phyloP scores from a whole-genome alignment of 2,888 invertebrate genomes.

The Apotomis capreana region DNA sequence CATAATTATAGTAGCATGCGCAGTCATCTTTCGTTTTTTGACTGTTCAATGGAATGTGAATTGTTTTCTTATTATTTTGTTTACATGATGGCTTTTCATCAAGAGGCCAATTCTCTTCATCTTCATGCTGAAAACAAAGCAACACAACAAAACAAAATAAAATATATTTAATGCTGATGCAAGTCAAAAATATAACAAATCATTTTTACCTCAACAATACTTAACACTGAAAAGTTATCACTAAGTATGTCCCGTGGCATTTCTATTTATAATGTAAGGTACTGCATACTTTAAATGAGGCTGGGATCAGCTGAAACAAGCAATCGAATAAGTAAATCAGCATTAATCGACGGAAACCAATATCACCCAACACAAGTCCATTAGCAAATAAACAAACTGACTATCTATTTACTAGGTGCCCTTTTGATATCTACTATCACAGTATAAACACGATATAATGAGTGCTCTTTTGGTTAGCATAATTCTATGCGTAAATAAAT shows the following conservation, averaged over 20 bases:
- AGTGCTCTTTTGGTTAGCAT: background rate
- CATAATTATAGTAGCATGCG: conserved; percentile 83
- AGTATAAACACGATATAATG: conserved; percentile 1
- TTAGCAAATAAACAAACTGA: conserved; percentile 27
- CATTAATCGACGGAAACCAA: background rate
- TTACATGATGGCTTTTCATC: conserved; percentile 69
- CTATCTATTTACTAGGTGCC: background rate
- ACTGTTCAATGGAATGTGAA: conserved; percentile 59
- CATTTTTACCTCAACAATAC: conserved; percentile 81
- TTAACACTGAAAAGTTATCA: conserved; percentile 85
- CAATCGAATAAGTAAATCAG: background rate
- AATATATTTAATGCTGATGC: conserved; percentile 6
- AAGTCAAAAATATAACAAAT: background rate
- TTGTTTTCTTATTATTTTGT: conserved; percentile 62
- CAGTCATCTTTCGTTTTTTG: conserved; percentile 73
- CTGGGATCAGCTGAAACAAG: conserved; percentile 12
- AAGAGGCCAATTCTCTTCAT: conserved; percentile 74
- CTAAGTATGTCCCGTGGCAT: conserved; percentile 88
- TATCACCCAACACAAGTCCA: background rate
- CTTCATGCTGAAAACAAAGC: conserved; percentile 67
- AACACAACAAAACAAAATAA: background rate
- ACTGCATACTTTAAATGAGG: conserved; percentile 16
- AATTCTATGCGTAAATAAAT: conserved; percentile 9
- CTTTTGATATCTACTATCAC: conserved; percentile 1
- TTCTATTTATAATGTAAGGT: conserved; percentile 53